Conservation (phyloP, 2,797 vertebrate species). For the Anisognathus igniventris region DNA sequence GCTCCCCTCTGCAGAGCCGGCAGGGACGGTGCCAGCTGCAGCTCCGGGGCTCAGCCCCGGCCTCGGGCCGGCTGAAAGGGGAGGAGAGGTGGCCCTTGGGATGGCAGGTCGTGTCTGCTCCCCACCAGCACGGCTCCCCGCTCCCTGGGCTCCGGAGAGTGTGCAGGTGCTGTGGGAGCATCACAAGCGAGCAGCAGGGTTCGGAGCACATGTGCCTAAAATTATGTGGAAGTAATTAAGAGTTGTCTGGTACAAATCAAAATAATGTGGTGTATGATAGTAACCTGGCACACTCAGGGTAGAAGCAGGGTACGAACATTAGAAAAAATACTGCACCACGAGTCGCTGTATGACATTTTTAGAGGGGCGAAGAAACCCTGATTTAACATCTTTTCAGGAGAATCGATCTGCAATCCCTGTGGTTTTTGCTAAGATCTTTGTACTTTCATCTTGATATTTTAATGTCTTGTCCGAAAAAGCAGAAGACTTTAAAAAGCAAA, state of each 20-base stretch:
- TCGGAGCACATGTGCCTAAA: accelerated
- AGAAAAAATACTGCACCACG: background rate
- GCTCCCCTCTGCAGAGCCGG: background rate
- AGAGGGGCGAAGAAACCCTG: background rate
- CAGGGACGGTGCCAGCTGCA: background rate
- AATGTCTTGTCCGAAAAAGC: background rate
- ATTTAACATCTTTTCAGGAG: background rate
- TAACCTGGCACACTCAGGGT: background rate
- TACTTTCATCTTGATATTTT: background rate
- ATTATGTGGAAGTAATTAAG: background rate
- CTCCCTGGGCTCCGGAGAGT: background rate
- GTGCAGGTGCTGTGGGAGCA: background rate
- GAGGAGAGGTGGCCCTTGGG: background rate
- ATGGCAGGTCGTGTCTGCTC: background rate
- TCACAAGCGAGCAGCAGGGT: background rate
- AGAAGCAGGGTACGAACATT: background rate
- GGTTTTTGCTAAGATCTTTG: background rate
- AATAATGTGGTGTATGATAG: background rate
- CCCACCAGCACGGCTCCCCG: accelerated
- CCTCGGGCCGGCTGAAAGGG: accelerated
- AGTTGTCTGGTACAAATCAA: background rate
- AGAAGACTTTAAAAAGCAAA: background rate
- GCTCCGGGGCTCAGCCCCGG: background rate
- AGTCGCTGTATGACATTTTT: background rate
- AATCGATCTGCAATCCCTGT: background rate